Percentiles rank a stretch among this genome's conserved stretches.
These are phyloP conservation scores for Pterostichus niger DNA, from an alignment of 2,888 invertebrate genomes.

Conservation along the genomic window DNA sequence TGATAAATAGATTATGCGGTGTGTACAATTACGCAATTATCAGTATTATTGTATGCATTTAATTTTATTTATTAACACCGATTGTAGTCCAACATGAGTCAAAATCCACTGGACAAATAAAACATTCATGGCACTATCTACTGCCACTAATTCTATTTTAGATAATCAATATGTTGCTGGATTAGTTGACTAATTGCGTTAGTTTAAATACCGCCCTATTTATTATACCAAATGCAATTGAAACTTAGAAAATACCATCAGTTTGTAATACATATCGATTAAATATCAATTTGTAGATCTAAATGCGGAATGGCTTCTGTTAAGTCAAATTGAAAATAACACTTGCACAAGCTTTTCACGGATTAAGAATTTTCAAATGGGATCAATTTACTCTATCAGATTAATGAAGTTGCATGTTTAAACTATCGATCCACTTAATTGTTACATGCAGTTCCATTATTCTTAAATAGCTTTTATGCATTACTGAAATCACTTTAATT, in stretches of 20 bases:
- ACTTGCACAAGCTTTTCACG: slow-evolving; percentile 31
- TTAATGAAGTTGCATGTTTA: slow-evolving; percentile 36
- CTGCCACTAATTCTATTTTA: slow-evolving; percentile 25
- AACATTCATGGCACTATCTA: slow-evolving; percentile 22
- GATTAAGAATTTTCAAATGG: slow-evolving; percentile 22
- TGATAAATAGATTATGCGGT: background rate
- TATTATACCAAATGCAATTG: background rate
- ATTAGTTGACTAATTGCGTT: slow-evolving; percentile 40
- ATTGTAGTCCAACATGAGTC: background rate
- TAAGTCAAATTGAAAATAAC: slow-evolving; percentile 35
- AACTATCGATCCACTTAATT: slow-evolving; percentile 30
- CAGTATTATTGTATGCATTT: background rate
- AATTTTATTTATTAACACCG: slow-evolving; percentile 20
- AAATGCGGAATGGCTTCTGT: background rate
- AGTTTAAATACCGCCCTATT: slow-evolving; percentile 24
- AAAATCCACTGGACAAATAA: background rate
- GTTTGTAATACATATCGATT: slow-evolving; percentile 34
- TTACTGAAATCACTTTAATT: slow-evolving; percentile 43
- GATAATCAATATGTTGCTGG: slow-evolving; percentile 17
- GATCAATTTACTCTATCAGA: slow-evolving; percentile 35
- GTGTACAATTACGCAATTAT: background rate
- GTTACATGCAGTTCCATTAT: slow-evolving; percentile 36
- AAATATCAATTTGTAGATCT: slow-evolving; percentile 23
- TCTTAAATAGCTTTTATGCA: slow-evolving; percentile 40
- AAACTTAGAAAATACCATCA: slow-evolving; percentile 28